Base-by-base conservation (phyloP, 1,140 invertebrate species). In the Mamestra configurata region DNA sequence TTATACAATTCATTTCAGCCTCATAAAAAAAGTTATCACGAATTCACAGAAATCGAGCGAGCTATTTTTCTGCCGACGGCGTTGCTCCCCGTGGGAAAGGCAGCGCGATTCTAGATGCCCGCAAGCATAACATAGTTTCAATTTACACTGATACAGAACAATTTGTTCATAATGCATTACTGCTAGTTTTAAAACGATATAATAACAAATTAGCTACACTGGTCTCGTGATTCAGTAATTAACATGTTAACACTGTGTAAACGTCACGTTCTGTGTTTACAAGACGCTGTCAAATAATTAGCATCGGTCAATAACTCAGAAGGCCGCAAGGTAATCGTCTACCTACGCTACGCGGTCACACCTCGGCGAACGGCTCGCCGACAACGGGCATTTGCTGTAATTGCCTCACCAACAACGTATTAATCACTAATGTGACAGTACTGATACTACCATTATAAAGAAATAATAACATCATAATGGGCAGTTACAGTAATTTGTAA, bases 21-120 rank as follows among this genome's bases (percentile, higher is more conserved):
- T 89, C 88, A 91, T 92, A 93, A 92, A 93, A 75, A 93, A 93
- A 91, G 88, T 93, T 93, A 92, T 90, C 89, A 90, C 87, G 86
- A 79, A 89, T 92, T 91, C 90, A 89, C 88, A 89, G 90, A 88
- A 93, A 89, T 88, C 86, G 83, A 80, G 85, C 80, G 85, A 87
- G 90, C 88, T 91, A 91, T 90, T 91, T 93, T 91, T 89, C 89
- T 87, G 86, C 82, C 88, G 85, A 61, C 83, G 85, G 84, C 85
- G 79, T 73, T 80, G 79, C 77, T 80, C 78, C 87, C 84, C 85
- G 89, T 90, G 90, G 92, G 90, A 91, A 88, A 81, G 66, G 80
- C 73, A 80, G 82, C 81, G 87, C 84, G 85, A 90, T 89, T 88
- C 82, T 79, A 82, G 83, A 88, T 90, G 84, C 20, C 10, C 6